Conservation (phyloP, 2,113 vertebrate genomes). For the Pangasianodon gigas region DNA sequence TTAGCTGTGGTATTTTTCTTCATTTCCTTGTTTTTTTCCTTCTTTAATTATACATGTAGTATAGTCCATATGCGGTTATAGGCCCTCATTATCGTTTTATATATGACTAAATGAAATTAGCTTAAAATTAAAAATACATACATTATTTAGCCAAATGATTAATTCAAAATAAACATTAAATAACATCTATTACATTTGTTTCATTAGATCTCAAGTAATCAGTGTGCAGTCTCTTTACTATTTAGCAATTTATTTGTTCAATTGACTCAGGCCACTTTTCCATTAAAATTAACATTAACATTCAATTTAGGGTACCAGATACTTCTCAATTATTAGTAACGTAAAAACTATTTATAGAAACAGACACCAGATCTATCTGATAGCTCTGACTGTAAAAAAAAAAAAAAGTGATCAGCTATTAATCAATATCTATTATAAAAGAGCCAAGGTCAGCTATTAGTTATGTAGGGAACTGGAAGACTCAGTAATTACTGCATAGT, state of each 20-base stretch:
- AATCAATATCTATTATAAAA: background rate
- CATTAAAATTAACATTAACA: background rate
- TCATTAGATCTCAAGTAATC: background rate
- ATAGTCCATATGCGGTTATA: background rate
- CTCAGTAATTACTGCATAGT: background rate
- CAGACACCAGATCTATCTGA: background rate
- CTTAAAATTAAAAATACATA: background rate
- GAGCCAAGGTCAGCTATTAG: background rate
- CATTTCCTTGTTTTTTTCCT: background rate
- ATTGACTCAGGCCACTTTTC: background rate
- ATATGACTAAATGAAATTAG: background rate
- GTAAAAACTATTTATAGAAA: background rate
- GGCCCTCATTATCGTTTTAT: background rate
- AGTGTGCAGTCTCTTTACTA: background rate
- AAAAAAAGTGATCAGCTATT: background rate
- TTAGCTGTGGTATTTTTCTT: background rate
- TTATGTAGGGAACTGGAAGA: background rate
- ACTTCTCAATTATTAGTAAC: background rate
- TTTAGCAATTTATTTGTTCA: background rate
- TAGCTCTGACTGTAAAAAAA: background rate
- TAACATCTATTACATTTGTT: background rate
- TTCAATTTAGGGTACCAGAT: background rate
- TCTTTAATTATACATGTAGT: conserved; percentile 29
- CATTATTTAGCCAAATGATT: background rate
- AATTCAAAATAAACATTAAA: background rate